Percentiles rank a stretch among this genome's conserved stretches.
phyloP scores from a whole-genome alignment of 2,888 invertebrate species.

The Vanessa cardui region DNA sequence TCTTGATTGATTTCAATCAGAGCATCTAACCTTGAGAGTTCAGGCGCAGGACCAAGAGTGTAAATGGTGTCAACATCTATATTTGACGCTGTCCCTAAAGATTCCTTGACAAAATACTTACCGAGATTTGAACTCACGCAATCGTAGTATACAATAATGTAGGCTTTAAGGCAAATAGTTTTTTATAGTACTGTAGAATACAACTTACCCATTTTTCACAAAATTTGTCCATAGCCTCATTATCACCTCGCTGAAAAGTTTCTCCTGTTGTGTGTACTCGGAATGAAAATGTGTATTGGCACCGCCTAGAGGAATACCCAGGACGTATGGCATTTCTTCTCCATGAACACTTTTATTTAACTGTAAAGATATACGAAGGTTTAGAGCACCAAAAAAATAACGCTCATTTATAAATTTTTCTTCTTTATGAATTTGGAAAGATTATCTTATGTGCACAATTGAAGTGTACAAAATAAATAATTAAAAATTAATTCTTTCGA shows the following conservation, averaged over 20 bases:
- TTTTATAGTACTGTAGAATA: not conserved
- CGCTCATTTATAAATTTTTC: not conserved
- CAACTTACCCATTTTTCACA: slow-evolving; percentile 91
- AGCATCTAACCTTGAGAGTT: no score
- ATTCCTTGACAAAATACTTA: no score
- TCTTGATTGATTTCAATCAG: no score
- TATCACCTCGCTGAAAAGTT: slow-evolving; percentile 91
- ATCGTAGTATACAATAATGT: no score
- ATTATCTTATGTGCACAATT: no score
- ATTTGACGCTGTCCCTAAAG: no score
- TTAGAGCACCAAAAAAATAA: not conserved
- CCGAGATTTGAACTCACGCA: no score
- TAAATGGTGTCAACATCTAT: no score
- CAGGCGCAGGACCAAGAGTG: no score
- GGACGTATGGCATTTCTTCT: slow-evolving; percentile 93
- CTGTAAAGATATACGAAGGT: slow-evolving; percentile 55
- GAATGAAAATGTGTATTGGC: slow-evolving; percentile 86
- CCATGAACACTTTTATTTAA: slow-evolving; percentile 90
- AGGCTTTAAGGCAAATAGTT: not conserved
- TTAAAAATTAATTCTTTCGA: no score
- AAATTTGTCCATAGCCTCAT: slow-evolving; percentile 96
- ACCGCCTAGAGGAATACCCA: slow-evolving; percentile 91
- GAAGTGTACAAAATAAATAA: no score
- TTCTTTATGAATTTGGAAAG: no score
- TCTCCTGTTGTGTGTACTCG: slow-evolving; percentile 90